Base-by-base conservation (phyloP, 2,797 vertebrate genomes). In the Melanotaenia parkinsoni region DNA sequence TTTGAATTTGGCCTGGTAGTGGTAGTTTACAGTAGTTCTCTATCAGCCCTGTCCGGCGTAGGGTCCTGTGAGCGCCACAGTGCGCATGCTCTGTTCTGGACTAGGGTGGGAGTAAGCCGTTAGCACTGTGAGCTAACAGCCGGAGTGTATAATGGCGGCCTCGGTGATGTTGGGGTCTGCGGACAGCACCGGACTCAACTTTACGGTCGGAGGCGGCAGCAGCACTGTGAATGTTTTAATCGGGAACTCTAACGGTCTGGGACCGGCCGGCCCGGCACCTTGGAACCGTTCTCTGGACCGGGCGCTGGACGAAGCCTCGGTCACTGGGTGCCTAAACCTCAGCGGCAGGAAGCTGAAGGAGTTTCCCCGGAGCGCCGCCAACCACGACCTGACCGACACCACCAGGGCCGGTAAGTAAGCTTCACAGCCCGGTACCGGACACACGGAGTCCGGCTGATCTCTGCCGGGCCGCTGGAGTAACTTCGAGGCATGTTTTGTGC, bases 321-420 rank as follows among this genome's bases (percentile, higher is more conserved):
- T 95, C 74, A 98, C 96, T 74, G 97, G 98, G 69, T 88, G 91
- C 54, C 96, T 98, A 54, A 98, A 95, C 89, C 92, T 99, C 77
- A 98, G 97, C 94, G 97, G 97, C 96, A 96, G 98, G 96, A 99
- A 99, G 85, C 95, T 99, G 89, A 96, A 97, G 92, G 98, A 99
- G 93, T 99, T 97, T 77, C 98, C 98, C 86, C 95, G 96, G 88
- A 96, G 95, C 93, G 96, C 96, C 81, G 93, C 93, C 85, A 95
- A 92, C 93, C 97, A 97, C 95, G 97, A 99, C 93, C 95, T 99
- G 68, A 96, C 96, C 83, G 98, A 98, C 95, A 98, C 96, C 81
- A 98, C 96, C 65, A 94, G 95, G 87, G 96, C 97, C 81, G 98
- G 98, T 99, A 89, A 95, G 96, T 59, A 66, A 54, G 54, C 9